phyloP scores from a whole-genome alignment of 2,113 vertebrate species.

The Nestor notabilis region DNA sequence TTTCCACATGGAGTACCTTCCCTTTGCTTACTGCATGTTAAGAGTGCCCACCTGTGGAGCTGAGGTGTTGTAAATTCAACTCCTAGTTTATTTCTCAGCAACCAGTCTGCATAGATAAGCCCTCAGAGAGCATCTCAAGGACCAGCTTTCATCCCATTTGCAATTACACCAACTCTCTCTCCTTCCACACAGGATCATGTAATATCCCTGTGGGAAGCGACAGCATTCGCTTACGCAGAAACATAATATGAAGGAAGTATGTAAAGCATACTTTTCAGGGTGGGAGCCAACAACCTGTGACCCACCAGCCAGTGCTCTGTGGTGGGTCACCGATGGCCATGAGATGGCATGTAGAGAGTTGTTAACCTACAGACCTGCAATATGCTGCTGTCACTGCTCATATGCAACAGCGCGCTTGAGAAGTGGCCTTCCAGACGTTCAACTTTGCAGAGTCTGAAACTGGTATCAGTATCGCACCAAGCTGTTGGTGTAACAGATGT shows the following conservation, averaged over 20 bases:
- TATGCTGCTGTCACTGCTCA: background rate
- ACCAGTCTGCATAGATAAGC: background rate
- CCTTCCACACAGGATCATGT: background rate
- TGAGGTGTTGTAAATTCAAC: background rate
- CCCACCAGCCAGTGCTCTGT: background rate
- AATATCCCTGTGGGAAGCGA: slow-evolving; percentile 8
- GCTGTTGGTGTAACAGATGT: background rate
- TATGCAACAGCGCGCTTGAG: background rate
- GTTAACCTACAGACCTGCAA: slow-evolving; percentile 21
- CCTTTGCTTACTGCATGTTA: slow-evolving; percentile 9
- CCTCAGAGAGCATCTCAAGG: background rate
- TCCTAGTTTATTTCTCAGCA: background rate
- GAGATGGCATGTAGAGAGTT: background rate
- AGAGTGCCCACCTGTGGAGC: slow-evolving; percentile 58
- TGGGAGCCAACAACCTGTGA: background rate
- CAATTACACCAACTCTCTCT: background rate
- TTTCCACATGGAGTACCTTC: background rate
- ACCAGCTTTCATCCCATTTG: background rate
- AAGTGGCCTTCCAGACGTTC: background rate
- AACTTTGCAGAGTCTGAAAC: background rate
- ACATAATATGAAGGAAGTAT: background rate
- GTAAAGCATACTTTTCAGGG: background rate
- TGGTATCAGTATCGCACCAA: background rate
- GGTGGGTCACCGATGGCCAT: background rate
- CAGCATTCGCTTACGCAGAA: background rate